Percentiles rank a stretch among this genome's conserved stretches.
Conservation (phyloP, 2,888 invertebrate species). For the Apoda limacodes region DNA sequence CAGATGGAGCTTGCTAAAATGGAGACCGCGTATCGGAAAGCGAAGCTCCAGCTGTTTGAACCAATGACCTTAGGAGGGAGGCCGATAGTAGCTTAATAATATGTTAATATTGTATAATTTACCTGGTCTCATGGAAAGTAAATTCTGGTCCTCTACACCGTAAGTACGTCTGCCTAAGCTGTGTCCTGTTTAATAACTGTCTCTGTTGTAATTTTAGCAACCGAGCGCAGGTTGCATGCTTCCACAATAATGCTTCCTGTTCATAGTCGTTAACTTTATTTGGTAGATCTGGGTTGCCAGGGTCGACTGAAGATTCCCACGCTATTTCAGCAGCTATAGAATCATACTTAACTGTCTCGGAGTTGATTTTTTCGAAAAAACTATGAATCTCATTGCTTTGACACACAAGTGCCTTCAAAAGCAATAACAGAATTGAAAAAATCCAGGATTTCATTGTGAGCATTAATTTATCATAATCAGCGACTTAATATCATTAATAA, state of each 20-base stretch:
- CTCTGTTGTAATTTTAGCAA: slow-evolving; percentile 27
- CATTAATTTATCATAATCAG: no score
- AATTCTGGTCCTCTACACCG: slow-evolving; percentile 74
- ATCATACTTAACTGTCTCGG: slow-evolving; percentile 35
- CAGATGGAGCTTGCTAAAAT: no score
- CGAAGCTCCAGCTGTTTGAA: no score
- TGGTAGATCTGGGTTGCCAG: slow-evolving; percentile 30
- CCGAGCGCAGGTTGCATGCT: slow-evolving; percentile 31
- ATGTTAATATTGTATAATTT: slow-evolving; percentile 18
- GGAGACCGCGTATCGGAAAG: no score
- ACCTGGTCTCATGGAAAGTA: slow-evolving; percentile 67
- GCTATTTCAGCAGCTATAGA: slow-evolving; percentile 40
- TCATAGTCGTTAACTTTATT: slow-evolving; percentile 32
- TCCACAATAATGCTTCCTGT: slow-evolving; percentile 37
- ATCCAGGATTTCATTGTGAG: no score
- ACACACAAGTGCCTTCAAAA: no score
- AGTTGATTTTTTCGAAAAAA: slow-evolving; percentile 40
- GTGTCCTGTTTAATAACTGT: slow-evolving; percentile 36
- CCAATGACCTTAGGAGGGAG: no score
- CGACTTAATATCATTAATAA: no score
- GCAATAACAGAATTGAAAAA: no score
- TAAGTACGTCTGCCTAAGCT: slow-evolving; percentile 66
- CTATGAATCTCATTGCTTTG: no score
- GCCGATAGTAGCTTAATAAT: no score
- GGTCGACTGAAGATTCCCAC: slow-evolving; percentile 46